phyloP scores from a whole-genome alignment of 2,888 invertebrate species.

The Oligia latruncula region DNA sequence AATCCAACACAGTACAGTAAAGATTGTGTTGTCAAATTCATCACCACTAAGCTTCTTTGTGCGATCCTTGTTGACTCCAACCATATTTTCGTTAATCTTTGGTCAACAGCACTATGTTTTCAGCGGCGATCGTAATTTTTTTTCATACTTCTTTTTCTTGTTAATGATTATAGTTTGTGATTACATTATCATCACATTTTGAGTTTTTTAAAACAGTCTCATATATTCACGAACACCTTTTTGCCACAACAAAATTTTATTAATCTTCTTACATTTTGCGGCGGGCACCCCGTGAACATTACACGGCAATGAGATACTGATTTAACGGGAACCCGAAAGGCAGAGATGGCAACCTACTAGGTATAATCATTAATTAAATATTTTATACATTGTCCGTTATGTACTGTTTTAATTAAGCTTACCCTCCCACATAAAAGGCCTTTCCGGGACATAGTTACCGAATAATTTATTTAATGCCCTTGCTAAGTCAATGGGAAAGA shows the following conservation, averaged over 20 bases:
- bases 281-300: conserved; percentile 24
- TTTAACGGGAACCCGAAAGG: conserved; percentile 40
- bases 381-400: conserved; percentile 40
- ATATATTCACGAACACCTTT: not conserved
- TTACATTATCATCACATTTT: not conserved
- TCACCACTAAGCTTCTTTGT: not conserved
- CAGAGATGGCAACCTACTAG: conserved; percentile 18
- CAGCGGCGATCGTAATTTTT: not conserved
- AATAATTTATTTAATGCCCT: conserved; percentile 59
- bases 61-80: not conserved
- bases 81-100: not conserved
- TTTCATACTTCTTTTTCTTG: not conserved
- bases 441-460: conserved; percentile 58
- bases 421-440: conserved; percentile 45
- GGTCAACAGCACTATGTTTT: not conserved
- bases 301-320: conserved; percentile 38
- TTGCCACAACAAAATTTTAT: conserved; percentile 12
- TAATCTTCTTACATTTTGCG: conserved; percentile 27
- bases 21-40: not conserved
- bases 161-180: not conserved
- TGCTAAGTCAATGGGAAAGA: conserved; percentile 4
- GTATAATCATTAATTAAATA: conserved; percentile 59
- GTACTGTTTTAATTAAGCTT: conserved; percentile 63
- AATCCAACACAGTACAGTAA: too few relatives aligned
- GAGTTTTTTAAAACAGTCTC: not conserved